phyloP scores from a whole-genome alignment of 2,888 invertebrate genomes.

The Sisyra nigra region DNA sequence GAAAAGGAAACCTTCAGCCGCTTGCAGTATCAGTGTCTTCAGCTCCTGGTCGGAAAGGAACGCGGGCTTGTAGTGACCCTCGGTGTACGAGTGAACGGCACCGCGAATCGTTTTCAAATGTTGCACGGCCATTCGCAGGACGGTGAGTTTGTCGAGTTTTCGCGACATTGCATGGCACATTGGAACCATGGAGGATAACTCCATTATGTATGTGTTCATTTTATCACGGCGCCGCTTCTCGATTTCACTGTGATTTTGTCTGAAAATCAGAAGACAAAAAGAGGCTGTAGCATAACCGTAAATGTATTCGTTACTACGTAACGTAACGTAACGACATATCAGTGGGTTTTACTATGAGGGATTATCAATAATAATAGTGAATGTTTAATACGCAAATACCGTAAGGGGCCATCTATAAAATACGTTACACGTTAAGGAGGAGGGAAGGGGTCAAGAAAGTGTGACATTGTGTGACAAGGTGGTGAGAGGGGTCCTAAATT shows the following conservation, averaged over 20 bases:
- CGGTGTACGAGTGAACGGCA: slow-evolving; percentile 54
- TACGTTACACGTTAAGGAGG: too few species aligned
- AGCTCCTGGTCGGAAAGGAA: slow-evolving; percentile 77
- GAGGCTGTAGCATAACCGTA: too few species aligned
- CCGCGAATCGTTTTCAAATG: slow-evolving; percentile 68
- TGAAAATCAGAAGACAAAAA: slow-evolving; percentile 27
- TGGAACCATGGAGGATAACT: slow-evolving; percentile 78
- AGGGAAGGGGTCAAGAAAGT: too few species aligned
- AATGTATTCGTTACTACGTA: too few species aligned
- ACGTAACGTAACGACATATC: too few species aligned
- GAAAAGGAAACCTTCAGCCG: slow-evolving; percentile 79
- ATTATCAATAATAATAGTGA: too few species aligned
- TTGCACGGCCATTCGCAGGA: slow-evolving; percentile 83
- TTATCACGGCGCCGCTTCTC: slow-evolving; percentile 89
- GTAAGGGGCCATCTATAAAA: too few species aligned
- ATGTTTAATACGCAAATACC: too few species aligned
- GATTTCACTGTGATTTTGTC: slow-evolving; percentile 93
- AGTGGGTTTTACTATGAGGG: too few species aligned
- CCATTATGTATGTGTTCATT: slow-evolving; percentile 91
- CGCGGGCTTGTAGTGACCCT: slow-evolving; percentile 61
- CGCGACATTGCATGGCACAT: slow-evolving; percentile 89
- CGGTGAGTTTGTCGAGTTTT: slow-evolving; percentile 85
- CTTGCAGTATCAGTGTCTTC: slow-evolving; percentile 70
- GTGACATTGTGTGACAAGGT: too few species aligned
- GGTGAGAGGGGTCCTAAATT: too few species aligned